Conservation (phyloP, 2,888 invertebrate genomes). For the Pseudolycoriella hygida region DNA sequence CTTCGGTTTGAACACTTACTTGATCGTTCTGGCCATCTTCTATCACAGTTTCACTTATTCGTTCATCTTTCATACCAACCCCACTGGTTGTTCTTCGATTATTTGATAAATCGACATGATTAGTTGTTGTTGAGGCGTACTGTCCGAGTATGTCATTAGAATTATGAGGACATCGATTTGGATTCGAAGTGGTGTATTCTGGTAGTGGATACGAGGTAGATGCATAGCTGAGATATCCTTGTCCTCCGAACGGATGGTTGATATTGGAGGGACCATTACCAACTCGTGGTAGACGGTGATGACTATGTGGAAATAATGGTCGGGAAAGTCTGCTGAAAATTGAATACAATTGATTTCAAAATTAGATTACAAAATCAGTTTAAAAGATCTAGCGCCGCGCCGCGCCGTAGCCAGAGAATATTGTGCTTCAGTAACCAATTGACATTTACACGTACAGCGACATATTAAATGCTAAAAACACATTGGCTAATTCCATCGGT, state of each 20-base stretch:
- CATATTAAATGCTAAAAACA: too few species aligned
- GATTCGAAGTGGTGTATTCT: slow-evolving; percentile 5
- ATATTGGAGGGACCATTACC: not conserved
- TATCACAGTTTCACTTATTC: slow-evolving; percentile 9
- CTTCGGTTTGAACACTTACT: too few species aligned
- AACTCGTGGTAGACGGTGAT: not conserved
- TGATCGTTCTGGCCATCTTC: slow-evolving; percentile 7
- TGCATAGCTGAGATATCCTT: slow-evolving; percentile 5
- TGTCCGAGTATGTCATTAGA: slow-evolving; percentile 3
- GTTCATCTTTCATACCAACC: slow-evolving; percentile 2
- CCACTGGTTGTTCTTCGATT: slow-evolving; percentile 2
- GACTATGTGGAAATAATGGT: not conserved
- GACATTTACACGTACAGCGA: too few species aligned
- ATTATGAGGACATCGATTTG: slow-evolving; percentile 6
- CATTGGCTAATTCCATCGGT: too few species aligned
- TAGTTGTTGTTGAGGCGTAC: not conserved
- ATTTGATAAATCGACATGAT: not conserved
- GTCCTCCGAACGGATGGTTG: not conserved
- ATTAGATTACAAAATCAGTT: too few species aligned
- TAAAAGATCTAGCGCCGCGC: too few species aligned
- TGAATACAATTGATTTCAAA: too few species aligned
- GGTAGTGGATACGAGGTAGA: slow-evolving; percentile 5
- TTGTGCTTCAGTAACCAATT: too few species aligned
- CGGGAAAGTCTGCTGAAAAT: not conserved
- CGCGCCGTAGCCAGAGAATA: too few species aligned